Conservation (phyloP, 2,797 vertebrate genomes). For the Picus viridis region DNA sequence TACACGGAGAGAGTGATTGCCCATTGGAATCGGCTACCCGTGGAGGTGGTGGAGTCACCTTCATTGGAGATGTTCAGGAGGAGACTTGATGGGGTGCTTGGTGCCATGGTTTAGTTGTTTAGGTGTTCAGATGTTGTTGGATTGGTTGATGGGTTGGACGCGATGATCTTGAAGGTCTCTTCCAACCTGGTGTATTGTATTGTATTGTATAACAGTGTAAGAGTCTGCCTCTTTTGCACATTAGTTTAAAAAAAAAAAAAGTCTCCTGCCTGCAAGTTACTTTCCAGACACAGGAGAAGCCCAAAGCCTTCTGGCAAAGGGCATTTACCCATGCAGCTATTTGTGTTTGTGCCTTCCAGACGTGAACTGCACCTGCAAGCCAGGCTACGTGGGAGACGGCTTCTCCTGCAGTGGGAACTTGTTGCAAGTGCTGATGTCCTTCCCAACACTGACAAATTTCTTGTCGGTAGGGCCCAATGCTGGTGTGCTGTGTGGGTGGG, state of each 20-base stretch:
- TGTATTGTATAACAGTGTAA: not conserved
- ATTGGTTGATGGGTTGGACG: too few relatives aligned
- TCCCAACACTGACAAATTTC: conserved; percentile 87
- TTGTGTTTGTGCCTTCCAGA: conserved; percentile 79
- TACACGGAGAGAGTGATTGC: too few relatives aligned
- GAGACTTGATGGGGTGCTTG: too few relatives aligned
- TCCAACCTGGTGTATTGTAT: too few relatives aligned
- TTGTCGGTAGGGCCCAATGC: conserved; percentile 79
- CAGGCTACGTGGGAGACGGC: conserved; percentile 90
- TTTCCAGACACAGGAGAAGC: not conserved
- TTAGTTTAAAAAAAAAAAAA: not conserved
- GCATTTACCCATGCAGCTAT: not conserved
- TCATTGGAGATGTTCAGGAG: too few relatives aligned
- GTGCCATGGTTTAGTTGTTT: too few relatives aligned
- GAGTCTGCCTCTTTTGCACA: not conserved
- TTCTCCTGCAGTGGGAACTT: conserved; percentile 89
- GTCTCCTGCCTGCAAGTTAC: not conserved
- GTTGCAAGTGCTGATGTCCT: conserved; percentile 87
- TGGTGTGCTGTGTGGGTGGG: fast-evolving
- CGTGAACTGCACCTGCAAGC: conserved; percentile 88
- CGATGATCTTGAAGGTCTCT: too few relatives aligned
- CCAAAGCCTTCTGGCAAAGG: not conserved
- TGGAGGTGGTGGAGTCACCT: too few relatives aligned
- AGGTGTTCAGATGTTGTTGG: too few relatives aligned
- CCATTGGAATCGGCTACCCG: too few relatives aligned